Conservation (phyloP, 2,113 vertebrate genomes). For the Halichoeres trimaculatus region DNA sequence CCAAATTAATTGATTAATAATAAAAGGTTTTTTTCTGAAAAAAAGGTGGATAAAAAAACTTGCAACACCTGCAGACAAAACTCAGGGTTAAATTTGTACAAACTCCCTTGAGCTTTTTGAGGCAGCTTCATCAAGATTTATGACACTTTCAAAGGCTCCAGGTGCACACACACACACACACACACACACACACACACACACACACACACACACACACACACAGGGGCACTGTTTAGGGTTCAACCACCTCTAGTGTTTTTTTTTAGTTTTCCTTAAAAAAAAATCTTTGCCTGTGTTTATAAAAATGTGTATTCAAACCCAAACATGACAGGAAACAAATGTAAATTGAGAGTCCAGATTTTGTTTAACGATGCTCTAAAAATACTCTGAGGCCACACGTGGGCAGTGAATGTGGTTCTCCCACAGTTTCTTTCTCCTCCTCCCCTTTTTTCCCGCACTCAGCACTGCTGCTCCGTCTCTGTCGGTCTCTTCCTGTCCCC, state of each 20-base stretch:
- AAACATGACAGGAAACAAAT: constrained; percentile 3
- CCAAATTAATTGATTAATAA: too few relatives aligned
- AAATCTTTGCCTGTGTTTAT: neutral
- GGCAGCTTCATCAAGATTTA: neutral
- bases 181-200: too few relatives aligned
- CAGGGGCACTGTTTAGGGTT: neutral
- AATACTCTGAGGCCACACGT: constrained; percentile 33
- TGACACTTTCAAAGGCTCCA: constrained; percentile 11
- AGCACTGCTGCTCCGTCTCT: constrained; percentile 42
- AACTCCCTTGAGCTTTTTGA: neutral
- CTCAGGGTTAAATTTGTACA: neutral
- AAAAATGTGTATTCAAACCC: neutral
- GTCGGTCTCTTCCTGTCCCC: constrained; percentile 64
- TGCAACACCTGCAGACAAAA: neutral
- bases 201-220: neutral
- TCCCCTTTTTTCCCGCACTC: constrained; percentile 22
- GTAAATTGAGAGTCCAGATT: constrained; percentile 8
- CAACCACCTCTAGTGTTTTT: neutral
- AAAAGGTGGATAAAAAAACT: too few relatives aligned
- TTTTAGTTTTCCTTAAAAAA: neutral
- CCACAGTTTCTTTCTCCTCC: neutral
- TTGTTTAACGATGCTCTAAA: constrained; percentile 40
- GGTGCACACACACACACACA: constrained; percentile 1
- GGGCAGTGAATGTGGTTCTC: constrained; percentile 20
- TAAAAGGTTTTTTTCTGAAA: too few relatives aligned